A percentile compares a stretch with the other conserved stretches of the same genome.
Conservation (phyloP, 2,113 vertebrate species). For the Brachirus orientalis region DNA sequence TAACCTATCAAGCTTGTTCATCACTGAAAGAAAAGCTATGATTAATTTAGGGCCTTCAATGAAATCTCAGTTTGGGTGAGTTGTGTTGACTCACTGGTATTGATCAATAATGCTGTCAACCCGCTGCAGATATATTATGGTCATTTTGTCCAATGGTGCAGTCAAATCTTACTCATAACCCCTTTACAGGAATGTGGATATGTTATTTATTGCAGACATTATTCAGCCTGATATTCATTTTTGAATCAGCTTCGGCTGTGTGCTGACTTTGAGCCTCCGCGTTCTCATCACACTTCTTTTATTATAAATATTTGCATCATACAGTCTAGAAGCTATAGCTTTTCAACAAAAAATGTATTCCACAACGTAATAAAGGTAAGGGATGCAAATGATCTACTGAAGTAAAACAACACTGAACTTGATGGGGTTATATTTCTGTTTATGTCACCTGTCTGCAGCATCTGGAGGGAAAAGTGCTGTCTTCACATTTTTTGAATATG, state of each 20-base stretch:
- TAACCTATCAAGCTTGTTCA: background rate
- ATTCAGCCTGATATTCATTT: slow-evolving; percentile 50
- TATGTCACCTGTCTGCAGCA: background rate
- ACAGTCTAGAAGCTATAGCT: background rate
- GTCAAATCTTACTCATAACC: slow-evolving; percentile 67
- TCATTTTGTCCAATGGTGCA: slow-evolving; percentile 57
- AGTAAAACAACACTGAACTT: slow-evolving; percentile 5
- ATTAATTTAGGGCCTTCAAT: background rate
- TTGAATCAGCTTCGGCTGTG: slow-evolving; percentile 36
- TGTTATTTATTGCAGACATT: slow-evolving; percentile 62
- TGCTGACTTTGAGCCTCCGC: slow-evolving; percentile 24
- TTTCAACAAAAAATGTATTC: background rate
- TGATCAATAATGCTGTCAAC: slow-evolving; percentile 63
- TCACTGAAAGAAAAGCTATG: background rate
- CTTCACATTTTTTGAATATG: slow-evolving; percentile 5
- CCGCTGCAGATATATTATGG: slow-evolving; percentile 58
- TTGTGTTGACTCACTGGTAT: slow-evolving; percentile 58
- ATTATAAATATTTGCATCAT: slow-evolving; percentile 14
- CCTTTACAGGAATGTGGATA: slow-evolving; percentile 53
- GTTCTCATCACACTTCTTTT: slow-evolving; percentile 4
- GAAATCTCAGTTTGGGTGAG: slow-evolving; percentile 52
- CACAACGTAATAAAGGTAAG: background rate
- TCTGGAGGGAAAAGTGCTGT: slow-evolving; percentile 1
- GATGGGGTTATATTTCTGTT: slow-evolving; percentile 3
- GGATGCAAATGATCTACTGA: slow-evolving; percentile 11